phyloP scores from a whole-genome alignment of 1,140 invertebrate genomes.

The Tribolium castaneum region DNA sequence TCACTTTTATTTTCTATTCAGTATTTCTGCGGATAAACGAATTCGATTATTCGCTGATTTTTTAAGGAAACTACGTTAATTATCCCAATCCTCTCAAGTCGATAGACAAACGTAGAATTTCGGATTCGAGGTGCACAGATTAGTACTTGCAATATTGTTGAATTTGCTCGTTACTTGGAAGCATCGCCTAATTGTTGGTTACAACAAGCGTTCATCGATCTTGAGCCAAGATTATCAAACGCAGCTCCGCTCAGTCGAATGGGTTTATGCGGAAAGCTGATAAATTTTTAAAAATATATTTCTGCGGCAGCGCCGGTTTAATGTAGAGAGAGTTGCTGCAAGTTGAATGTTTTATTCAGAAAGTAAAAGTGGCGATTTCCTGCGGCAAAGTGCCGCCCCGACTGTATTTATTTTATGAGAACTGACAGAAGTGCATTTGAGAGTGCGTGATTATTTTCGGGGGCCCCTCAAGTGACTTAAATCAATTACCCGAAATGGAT shows the following conservation, averaged over 20 bases:
- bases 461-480: conserved; percentile 8
- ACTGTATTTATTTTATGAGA: conserved; percentile 25
- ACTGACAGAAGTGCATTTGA: conserved; percentile 28
- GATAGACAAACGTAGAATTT: too few relatives aligned
- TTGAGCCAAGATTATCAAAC: neutral
- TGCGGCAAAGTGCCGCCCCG: neutral
- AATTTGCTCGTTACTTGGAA: too few relatives aligned
- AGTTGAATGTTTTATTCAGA: conserved; percentile 34
- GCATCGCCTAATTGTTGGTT: neutral
- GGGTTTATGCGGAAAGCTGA: neutral
- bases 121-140: too few relatives aligned
- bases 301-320: conserved; percentile 1
- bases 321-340: neutral
- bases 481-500: conserved; percentile 31
- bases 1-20: conserved; percentile 1
- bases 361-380: conserved; percentile 32
- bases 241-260: neutral
- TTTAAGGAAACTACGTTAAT: too few relatives aligned
- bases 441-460: conserved; percentile 7
- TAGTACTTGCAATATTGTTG: too few relatives aligned
- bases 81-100: too few relatives aligned
- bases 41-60: neutral
- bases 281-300: neutral
- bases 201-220: neutral
- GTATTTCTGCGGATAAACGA: neutral